These are phyloP conservation scores for Tyrophagus putrescentiae DNA, from an alignment of 1,140 invertebrate species.

Conservation along the genomic window DNA sequence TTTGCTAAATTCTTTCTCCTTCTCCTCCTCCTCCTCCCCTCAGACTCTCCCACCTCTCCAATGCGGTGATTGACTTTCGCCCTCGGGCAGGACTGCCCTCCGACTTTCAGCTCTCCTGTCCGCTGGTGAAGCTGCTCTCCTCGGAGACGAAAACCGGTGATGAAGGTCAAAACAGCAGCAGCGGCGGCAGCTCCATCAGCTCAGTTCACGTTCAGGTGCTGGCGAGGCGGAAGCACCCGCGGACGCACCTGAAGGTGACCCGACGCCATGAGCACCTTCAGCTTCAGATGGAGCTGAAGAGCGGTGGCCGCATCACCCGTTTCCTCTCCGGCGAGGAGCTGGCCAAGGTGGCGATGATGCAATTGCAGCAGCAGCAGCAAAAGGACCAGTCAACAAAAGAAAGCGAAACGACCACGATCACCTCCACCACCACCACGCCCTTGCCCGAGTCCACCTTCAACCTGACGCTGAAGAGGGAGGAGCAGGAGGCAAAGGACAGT, in stretches of 20 bases:
- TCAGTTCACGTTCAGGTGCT: conserved; percentile 1
- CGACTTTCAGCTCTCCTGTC: too few relatives aligned
- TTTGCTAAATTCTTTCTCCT: background rate
- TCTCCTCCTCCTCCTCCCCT: background rate
- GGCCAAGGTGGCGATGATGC: background rate
- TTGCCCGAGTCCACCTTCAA: conserved; percentile 33
- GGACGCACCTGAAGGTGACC: background rate
- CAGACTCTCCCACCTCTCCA: background rate
- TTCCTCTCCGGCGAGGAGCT: background rate
- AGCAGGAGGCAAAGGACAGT: conserved; percentile 32
- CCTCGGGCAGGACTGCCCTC: too few relatives aligned
- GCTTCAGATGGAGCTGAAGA: background rate
- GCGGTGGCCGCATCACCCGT: background rate
- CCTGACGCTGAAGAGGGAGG: conserved; percentile 33
- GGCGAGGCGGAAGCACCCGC: conserved; percentile 6
- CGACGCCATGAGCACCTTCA: conserved; percentile 11
- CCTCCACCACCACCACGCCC: background rate
- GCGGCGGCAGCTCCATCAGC: background rate
- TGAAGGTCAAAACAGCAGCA: background rate
- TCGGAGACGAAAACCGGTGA: background rate
- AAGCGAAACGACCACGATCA: background rate
- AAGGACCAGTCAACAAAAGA: background rate
- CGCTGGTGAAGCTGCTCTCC: too few relatives aligned
- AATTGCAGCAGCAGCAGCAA: too few relatives aligned
- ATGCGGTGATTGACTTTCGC: conserved; percentile 2